These are phyloP conservation scores for Setophaga coronata DNA, from an alignment of 2,113 vertebrate species.

Conservation along the genomic window DNA sequence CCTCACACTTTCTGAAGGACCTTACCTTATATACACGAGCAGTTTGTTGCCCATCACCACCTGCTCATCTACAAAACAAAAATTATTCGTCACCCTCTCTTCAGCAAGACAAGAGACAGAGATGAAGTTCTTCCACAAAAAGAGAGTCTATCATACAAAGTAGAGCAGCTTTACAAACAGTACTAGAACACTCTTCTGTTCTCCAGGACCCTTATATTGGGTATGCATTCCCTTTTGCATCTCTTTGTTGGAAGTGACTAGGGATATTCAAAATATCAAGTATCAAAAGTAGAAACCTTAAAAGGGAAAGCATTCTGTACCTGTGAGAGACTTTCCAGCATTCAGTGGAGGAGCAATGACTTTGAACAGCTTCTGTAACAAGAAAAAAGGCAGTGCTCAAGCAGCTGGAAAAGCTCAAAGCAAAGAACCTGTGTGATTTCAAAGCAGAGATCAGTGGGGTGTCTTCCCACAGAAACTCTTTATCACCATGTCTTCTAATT, in stretches of 20 bases:
- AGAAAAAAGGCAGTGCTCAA: not conserved
- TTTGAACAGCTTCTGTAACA: slow-evolving; percentile 92
- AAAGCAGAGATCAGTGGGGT: not conserved
- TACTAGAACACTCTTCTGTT: not conserved
- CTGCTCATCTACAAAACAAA: slow-evolving; percentile 85
- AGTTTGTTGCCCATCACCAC: slow-evolving; percentile 98
- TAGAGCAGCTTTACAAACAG: not conserved
- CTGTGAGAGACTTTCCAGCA: slow-evolving; percentile 88
- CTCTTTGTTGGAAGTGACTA: not conserved
- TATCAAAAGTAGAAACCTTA: not conserved
- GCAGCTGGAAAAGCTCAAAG: not conserved
- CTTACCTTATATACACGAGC: slow-evolving; percentile 96
- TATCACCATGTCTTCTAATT: not conserved
- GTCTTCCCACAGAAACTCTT: not conserved
- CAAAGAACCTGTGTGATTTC: not conserved
- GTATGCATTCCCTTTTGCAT: not conserved
- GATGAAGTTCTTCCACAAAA: not conserved
- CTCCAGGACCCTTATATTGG: not conserved
- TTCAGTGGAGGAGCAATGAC: slow-evolving; percentile 87
- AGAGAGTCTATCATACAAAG: not conserved
- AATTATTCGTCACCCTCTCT: not conserved
- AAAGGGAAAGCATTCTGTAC: slow-evolving; percentile 64
- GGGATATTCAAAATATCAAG: not conserved
- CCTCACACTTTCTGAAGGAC: not conserved
- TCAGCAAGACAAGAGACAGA: not conserved